phyloP scores from a whole-genome alignment of 2,888 invertebrate species.

The Limulus polyphemus region DNA sequence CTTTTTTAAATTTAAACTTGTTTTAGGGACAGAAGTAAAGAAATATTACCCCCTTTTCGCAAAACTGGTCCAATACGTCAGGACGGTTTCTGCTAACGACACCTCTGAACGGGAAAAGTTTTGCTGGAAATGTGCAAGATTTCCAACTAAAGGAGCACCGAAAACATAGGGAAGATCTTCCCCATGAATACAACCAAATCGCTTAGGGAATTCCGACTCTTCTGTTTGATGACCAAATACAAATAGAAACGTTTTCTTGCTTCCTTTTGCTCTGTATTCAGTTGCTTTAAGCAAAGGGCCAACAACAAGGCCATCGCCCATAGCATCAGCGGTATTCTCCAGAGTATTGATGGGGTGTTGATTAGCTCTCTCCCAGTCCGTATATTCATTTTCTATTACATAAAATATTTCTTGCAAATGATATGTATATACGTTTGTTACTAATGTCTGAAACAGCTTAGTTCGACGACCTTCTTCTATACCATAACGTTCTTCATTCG shows the following conservation, averaged over 20 bases:
- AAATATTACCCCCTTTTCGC: constrained; percentile 27
- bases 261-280: constrained; percentile 60
- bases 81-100: constrained; percentile 57
- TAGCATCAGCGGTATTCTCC: constrained; percentile 63
- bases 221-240: constrained; percentile 85
- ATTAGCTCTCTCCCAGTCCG: constrained; percentile 76
- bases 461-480: constrained; percentile 49
- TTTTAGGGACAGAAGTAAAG: too few relatives aligned
- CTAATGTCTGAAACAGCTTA: constrained; percentile 48
- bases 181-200: constrained; percentile 82
- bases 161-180: constrained; percentile 84
- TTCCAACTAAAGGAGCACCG: constrained; percentile 66
- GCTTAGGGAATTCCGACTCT: constrained; percentile 75
- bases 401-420: constrained; percentile 46
- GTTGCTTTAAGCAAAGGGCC: constrained; percentile 81
- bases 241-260: constrained; percentile 59
- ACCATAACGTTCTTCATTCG: constrained; percentile 67
- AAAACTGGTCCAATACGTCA: constrained; percentile 44
- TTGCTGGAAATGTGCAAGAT: constrained; percentile 46
- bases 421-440: constrained; percentile 73
- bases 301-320: constrained; percentile 81
- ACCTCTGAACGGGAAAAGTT: constrained; percentile 63
- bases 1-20: too few relatives aligned
- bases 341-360: constrained; percentile 38
- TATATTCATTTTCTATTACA: constrained; percentile 90